Conservation (phyloP, 2,888 invertebrate species). For the Colostygia pectinataria region DNA sequence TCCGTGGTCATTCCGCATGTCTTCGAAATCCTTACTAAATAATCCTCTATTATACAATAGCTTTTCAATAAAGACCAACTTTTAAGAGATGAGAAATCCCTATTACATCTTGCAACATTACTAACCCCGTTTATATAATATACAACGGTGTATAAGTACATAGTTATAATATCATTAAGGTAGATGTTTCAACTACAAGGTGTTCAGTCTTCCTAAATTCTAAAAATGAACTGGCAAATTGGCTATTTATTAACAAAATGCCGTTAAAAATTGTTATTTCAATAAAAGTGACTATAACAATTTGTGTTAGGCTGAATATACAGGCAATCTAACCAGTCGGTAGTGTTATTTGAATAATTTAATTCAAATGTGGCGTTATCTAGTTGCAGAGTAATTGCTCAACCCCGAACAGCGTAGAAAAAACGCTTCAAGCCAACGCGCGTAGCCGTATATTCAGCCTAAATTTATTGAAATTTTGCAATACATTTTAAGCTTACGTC, state of each 20-base stretch:
- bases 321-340: too few relatives aligned
- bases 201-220: slow-evolving; percentile 67
- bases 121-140: slow-evolving; percentile 14
- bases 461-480: slow-evolving; percentile 48
- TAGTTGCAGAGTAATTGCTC: too few relatives aligned
- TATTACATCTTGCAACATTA: slow-evolving; percentile 8
- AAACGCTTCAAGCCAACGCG: too few relatives aligned
- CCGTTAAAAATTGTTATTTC: slow-evolving; percentile 32
- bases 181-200: slow-evolving; percentile 37
- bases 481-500: slow-evolving; percentile 45
- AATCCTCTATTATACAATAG: not conserved
- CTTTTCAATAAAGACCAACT: slow-evolving; percentile 6
- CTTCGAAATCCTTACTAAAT: not conserved
- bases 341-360: too few relatives aligned
- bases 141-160: slow-evolving; percentile 62
- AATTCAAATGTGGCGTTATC: too few relatives aligned
- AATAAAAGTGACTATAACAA: slow-evolving; percentile 50
- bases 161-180: slow-evolving; percentile 55
- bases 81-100: not conserved
- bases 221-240: slow-evolving; percentile 42
- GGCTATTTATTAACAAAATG: slow-evolving; percentile 33
- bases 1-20: not conserved
- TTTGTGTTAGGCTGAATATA: too few relatives aligned
- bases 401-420: too few relatives aligned
- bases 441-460: too few relatives aligned